Percentiles rank a stretch among this genome's conserved stretches.
Evolutionary conservation across 1,140 invertebrate species (phyloP).

Genomic region (Arctopsyche grandis): DNA sequence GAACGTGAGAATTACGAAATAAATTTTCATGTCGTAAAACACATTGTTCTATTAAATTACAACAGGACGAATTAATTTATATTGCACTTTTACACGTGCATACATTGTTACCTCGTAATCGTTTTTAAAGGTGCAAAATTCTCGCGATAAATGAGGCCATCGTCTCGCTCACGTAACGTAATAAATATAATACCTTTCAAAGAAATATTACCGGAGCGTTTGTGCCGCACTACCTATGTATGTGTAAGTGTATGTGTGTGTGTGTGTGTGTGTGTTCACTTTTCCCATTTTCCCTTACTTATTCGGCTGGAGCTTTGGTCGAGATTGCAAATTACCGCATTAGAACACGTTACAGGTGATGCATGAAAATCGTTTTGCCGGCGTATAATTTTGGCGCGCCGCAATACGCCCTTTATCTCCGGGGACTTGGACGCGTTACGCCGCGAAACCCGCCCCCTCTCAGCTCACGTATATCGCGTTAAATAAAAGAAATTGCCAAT

Average conservation of each 20-base stretch:
- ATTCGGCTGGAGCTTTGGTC: constrained; percentile 60
- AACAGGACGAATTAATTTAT: no score
- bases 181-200: no score
- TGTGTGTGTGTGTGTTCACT: constrained; percentile 23
- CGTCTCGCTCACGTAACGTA: no score
- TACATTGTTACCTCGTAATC: no score
- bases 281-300: constrained; percentile 60
- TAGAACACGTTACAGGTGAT: constrained; percentile 66
- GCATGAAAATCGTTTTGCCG: constrained; percentile 67
- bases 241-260: not conserved
- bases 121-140: no score
- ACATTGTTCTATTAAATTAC: no score
- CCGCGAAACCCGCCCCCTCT: not conserved
- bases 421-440: constrained; percentile 4
- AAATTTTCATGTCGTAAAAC: no score
- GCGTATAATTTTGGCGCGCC: constrained; percentile 67
- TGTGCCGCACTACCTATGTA: no score
- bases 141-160: no score
- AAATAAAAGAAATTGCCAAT: constrained; percentile 47
- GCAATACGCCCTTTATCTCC: constrained; percentile 62
- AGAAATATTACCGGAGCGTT: no score
- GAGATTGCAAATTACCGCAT: constrained; percentile 66
- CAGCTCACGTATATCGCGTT: constrained; percentile 40
- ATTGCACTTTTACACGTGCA: no score
- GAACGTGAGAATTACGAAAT: no score